Evolutionary conservation across 2,113 vertebrate genomes (phyloP), one percentile per base, ranked within the genome.

Genomic region (Sphaerodactylus townsendi): DNA sequence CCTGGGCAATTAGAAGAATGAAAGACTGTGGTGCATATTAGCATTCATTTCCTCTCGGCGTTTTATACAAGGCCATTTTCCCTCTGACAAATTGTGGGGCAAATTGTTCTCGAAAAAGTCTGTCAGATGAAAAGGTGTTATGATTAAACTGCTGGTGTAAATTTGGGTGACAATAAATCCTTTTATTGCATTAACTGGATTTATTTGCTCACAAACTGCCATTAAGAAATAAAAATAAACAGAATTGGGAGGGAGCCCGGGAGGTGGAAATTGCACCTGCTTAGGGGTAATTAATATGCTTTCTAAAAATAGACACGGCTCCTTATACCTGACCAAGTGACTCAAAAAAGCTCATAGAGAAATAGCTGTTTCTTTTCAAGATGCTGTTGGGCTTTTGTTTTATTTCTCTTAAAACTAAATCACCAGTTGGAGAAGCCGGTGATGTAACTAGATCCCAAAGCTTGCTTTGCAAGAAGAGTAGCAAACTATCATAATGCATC

Each of bases 1-100:
- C 93, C 94, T 83, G 86, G 95, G 94, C 95, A 96, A 96, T 97
- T 96, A 96, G 93, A 95, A 94, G 95, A 95, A 96, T 95, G 95
- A 95, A 96, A 95, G 95, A 93, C 94, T 89, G 93, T 94, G 90
- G 89, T 89, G 85, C 19, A 44, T 92, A 96, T 97, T 96, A 96
- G 92, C 95, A 95, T 95, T 95, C 93, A 93, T 96, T 96, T 97
- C 92, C 95, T 95, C 88, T 88, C 66, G 93, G 90, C 91, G 50
- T 96, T 96, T 85, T 96, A 94, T 90, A 93, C 81, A 93, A 95
- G 95, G 95, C 96, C 94, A 95, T 96, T 96, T 95, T 82, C 95
- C 65, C 59, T 65, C 94, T 96, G 96, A 96, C 95, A 96, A 96
- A 96, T 96, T 83, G 91, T 90, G 91, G 88, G 94, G 93, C 93